A percentile compares a stretch with the other conserved stretches of the same genome.
phyloP scores from a whole-genome alignment of 2,888 invertebrate genomes.

The Teinopalpus imperialis region DNA sequence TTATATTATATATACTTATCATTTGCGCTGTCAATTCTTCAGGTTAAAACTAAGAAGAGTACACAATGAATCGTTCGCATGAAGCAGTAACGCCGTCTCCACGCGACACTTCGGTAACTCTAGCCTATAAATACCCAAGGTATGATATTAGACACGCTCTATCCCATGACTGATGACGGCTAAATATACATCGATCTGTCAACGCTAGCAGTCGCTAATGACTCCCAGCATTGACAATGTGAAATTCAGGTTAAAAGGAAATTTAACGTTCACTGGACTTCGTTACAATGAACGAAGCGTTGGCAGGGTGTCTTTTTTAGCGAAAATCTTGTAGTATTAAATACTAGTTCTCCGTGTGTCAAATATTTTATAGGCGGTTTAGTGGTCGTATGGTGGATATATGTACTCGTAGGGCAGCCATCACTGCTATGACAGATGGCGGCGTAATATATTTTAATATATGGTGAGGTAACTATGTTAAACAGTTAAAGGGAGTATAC shows the following conservation, averaged over 20 bases:
- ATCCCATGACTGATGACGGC: conserved; percentile 36
- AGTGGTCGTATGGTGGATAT: too few species aligned
- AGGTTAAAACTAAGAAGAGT: too few species aligned
- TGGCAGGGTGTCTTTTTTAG: conserved; percentile 2
- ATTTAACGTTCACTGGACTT: conserved; percentile 5
- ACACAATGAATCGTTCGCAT: conserved; percentile 2
- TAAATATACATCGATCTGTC: conserved; percentile 42
- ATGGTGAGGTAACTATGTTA: too few species aligned
- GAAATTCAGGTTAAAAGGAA: conserved; percentile 12
- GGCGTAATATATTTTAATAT: too few species aligned
- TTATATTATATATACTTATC: too few species aligned
- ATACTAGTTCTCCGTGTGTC: too few species aligned
- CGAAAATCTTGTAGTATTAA: too few species aligned
- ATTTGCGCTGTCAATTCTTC: too few species aligned
- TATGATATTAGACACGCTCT: conserved; percentile 23
- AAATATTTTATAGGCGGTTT: too few species aligned
- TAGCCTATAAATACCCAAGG: conserved; percentile 25
- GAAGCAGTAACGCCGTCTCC: not conserved
- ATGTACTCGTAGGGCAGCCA: too few species aligned
- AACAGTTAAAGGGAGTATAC: too few species aligned
- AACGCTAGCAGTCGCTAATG: conserved; percentile 37
- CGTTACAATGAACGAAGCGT: conserved; percentile 2
- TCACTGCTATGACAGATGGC: too few species aligned
- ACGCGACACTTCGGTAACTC: conserved; percentile 10
- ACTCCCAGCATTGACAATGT: conserved; percentile 24